Conservation (phyloP, 2,113 vertebrate genomes). For the Rhynchopsitta pachyrhyncha region DNA sequence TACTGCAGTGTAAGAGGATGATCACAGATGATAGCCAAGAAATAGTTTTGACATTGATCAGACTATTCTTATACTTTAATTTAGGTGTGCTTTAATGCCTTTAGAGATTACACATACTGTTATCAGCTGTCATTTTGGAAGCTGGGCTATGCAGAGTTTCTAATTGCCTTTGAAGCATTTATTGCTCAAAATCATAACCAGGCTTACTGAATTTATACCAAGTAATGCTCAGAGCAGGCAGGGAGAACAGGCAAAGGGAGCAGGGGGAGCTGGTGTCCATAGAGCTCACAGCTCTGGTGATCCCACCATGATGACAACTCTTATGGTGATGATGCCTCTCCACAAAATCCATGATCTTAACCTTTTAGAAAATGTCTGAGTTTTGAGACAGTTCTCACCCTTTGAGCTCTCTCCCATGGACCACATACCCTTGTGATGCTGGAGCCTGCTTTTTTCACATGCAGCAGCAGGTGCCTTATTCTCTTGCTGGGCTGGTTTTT, state of each 20-base stretch:
- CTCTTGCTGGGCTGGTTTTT: neutral
- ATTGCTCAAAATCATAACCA: neutral
- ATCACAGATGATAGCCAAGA: neutral
- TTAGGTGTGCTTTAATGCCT: neutral
- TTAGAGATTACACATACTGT: neutral
- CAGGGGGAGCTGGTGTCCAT: neutral
- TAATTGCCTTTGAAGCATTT: conserved; percentile 3
- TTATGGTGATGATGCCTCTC: neutral
- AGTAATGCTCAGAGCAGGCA: neutral
- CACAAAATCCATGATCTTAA: neutral
- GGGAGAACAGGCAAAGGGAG: neutral
- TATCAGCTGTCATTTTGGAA: neutral
- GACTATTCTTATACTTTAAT: neutral
- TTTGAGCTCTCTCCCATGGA: neutral
- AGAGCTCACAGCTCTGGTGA: neutral
- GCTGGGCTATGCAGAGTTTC: neutral
- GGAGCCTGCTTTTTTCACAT: neutral
- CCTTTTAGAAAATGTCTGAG: neutral
- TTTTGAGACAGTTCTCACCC: neutral
- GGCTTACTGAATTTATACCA: neutral
- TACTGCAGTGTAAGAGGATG: neutral
- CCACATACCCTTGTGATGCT: neutral
- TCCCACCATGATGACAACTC: neutral
- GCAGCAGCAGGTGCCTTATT: neutral
- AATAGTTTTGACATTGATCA: neutral